Conservation (phyloP, 2,797 vertebrate species). For the Echiichthys vipera region DNA sequence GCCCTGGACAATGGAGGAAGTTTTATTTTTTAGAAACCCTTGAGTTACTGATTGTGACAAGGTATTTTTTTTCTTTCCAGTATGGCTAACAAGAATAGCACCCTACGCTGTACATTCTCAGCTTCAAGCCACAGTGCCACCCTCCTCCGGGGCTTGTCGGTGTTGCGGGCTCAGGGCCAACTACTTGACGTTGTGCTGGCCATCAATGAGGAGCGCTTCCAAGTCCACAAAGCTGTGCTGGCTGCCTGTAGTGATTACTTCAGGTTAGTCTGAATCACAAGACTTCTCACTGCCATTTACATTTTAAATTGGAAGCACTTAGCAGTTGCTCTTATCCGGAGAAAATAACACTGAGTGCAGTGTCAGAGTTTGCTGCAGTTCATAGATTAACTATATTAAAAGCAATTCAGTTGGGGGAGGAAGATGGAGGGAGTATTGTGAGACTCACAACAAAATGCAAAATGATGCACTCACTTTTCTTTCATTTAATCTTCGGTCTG, state of each 20-base stretch:
- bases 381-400: neutral
- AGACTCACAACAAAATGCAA: neutral
- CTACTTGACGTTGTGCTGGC: slow-evolving; percentile 95
- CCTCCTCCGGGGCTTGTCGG: slow-evolving; percentile 93
- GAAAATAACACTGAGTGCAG: slow-evolving; percentile 23
- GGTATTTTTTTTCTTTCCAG: slow-evolving; percentile 84
- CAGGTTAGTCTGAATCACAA: slow-evolving; percentile 85
- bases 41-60: slow-evolving; percentile 42
- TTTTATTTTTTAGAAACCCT: slow-evolving; percentile 13
- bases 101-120: slow-evolving; percentile 94
- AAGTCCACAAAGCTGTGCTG: slow-evolving; percentile 96
- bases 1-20: neutral
- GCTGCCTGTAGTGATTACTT: slow-evolving; percentile 99
- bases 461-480: neutral
- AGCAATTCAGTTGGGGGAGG: neutral
- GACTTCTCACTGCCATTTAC: slow-evolving; percentile 25
- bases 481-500: neutral
- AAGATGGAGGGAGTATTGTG: neutral
- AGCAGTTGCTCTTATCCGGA: slow-evolving; percentile 5
- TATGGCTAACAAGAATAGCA: slow-evolving; percentile 94
- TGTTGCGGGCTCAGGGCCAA: slow-evolving; percentile 92
- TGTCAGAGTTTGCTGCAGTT: neutral
- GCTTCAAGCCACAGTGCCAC: slow-evolving; percentile 93
- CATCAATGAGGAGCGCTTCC: slow-evolving; percentile 93
- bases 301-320: slow-evolving; percentile 47